These are phyloP conservation scores for Sapayoa aenigma DNA, from an alignment of 2,113 vertebrate species.

Conservation along the genomic window DNA sequence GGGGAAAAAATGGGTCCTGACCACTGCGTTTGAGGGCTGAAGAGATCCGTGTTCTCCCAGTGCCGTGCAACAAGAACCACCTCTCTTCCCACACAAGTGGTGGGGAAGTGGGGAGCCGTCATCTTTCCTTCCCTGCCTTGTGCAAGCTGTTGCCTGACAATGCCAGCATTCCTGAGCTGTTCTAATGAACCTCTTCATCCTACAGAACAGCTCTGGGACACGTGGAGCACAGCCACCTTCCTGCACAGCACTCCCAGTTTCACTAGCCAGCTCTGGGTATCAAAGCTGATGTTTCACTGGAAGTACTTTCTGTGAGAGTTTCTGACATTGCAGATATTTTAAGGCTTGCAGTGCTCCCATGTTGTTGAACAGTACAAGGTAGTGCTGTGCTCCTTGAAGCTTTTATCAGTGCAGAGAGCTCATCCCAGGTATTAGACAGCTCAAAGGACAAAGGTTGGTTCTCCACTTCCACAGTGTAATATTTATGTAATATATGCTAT, in stretches of 20 bases:
- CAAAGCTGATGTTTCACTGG: not conserved
- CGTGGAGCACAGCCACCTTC: not conserved
- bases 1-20: not conserved
- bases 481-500: not conserved
- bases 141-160: not conserved
- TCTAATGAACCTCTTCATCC: not conserved
- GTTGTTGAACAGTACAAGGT: not conserved
- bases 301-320: not conserved
- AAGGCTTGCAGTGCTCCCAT: not conserved
- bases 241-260: not conserved
- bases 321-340: not conserved
- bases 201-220: not conserved
- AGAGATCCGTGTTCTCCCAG: not conserved
- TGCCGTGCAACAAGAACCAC: not conserved
- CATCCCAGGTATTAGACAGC: not conserved
- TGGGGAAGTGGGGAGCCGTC: not conserved
- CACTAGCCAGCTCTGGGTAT: not conserved
- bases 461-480: not conserved
- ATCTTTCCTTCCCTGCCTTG: not conserved
- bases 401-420: not conserved
- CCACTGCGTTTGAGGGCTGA: rapidly evolving
- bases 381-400: not conserved
- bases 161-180: not conserved
- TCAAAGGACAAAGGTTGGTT: not conserved
- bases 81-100: not conserved